phyloP scores from a whole-genome alignment of 1,140 invertebrate species.

The Heterodera schachtii region DNA sequence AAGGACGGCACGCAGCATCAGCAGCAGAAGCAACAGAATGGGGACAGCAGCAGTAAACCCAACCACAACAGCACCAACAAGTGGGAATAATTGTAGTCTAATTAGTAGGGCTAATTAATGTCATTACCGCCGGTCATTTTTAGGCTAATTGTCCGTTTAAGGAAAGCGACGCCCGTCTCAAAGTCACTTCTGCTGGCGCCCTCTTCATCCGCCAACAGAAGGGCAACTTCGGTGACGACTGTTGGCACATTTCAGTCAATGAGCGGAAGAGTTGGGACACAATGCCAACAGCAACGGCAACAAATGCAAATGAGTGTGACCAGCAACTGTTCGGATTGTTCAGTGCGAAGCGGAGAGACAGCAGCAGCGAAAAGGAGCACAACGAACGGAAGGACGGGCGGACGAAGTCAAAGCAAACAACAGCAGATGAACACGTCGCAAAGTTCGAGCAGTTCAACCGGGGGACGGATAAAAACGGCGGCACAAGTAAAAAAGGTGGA shows the following conservation, averaged over 20 bases:
- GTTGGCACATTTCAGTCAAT: not conserved
- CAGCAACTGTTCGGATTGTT: not conserved
- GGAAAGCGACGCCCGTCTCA: not conserved
- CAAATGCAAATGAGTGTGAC: not conserved
- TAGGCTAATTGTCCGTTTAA: not conserved
- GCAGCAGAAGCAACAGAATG: no score
- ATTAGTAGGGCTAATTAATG: no score
- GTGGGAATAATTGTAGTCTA: no score
- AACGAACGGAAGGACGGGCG: no score
- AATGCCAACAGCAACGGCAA: not conserved
- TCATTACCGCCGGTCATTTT: no score
- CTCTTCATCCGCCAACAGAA: not conserved
- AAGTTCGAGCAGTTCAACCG: not conserved
- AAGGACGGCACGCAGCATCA: no score
- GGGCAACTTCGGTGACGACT: not conserved
- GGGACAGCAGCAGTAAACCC: no score
- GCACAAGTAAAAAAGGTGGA: not conserved
- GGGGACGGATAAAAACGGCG: not conserved
- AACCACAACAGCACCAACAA: no score
- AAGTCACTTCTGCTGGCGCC: conserved; percentile 5
- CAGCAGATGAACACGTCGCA: not conserved
- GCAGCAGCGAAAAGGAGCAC: not conserved
- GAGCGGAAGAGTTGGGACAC: not conserved
- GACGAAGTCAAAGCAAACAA: not conserved
- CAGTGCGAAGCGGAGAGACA: not conserved